Percentiles rank a stretch among this genome's conserved stretches.
Conservation (phyloP, 2,113 vertebrate species). For the Mustela lutreola region DNA sequence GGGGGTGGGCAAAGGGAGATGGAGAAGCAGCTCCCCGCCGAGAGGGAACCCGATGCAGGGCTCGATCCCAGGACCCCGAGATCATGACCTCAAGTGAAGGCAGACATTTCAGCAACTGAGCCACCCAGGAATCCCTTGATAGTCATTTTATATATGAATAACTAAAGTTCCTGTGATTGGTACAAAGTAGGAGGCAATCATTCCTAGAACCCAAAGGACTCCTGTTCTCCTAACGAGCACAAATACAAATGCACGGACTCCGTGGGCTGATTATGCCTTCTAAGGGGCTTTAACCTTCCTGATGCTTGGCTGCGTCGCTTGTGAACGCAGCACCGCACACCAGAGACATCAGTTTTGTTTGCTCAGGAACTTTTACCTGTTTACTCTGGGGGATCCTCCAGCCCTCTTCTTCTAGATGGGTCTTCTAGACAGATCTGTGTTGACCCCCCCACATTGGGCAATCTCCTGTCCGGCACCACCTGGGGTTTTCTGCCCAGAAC, state of each 20-base stretch:
- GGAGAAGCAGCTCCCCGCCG: too few species aligned
- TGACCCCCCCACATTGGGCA: background rate
- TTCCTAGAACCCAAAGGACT: too few species aligned
- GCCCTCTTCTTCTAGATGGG: background rate
- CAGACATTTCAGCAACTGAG: too few species aligned
- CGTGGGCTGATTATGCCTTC: rapidly evolving
- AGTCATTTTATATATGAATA: background rate
- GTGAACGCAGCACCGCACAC: rapidly evolving
- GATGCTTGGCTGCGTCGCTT: rapidly evolving
- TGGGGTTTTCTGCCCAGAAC: too few species aligned
- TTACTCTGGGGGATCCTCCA: too few species aligned
- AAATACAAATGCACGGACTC: rapidly evolving
- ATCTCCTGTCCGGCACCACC: rapidly evolving
- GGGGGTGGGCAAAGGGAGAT: too few species aligned
- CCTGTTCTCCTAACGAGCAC: rapidly evolving
- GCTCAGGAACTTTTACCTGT: too few species aligned
- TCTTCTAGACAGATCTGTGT: background rate
- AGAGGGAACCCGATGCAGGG: too few species aligned
- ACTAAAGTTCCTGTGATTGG: background rate
- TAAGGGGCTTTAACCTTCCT: background rate
- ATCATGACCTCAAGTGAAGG: too few species aligned
- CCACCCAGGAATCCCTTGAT: too few species aligned
- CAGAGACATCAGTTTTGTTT: rapidly evolving
- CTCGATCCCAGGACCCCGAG: too few species aligned
- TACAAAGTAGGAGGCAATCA: rapidly evolving